These are phyloP conservation scores for Thunnus albacares DNA, from an alignment of 2,797 vertebrate genomes.

Conservation along the genomic window DNA sequence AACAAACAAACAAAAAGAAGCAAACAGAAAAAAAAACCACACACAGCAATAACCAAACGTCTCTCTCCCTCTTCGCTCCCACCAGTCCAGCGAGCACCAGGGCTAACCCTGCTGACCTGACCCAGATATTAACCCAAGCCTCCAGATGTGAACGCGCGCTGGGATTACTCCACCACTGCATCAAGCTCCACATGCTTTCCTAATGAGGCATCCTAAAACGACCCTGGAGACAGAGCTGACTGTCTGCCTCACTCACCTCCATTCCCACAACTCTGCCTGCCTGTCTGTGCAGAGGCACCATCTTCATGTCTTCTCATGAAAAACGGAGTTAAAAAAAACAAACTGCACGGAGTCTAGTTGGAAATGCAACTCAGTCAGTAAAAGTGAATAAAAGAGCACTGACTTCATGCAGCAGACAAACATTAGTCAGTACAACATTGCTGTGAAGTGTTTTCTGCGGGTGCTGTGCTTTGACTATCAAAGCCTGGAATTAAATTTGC, in stretches of 20 bases:
- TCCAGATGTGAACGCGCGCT: conserved; percentile 86
- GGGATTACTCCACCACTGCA: conserved; percentile 85
- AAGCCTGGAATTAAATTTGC: background rate
- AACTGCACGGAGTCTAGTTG: background rate
- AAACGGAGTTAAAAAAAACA: background rate
- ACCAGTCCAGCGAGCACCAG: conserved; percentile 76
- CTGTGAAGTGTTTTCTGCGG: background rate
- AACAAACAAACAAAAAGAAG: background rate
- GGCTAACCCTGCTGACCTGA: conserved; percentile 83
- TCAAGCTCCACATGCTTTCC: conserved; percentile 82
- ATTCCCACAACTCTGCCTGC: conserved; percentile 32
- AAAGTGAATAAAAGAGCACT: conserved; percentile 4
- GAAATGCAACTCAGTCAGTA: background rate
- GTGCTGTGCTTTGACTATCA: background rate
- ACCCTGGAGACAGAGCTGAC: conserved; percentile 75
- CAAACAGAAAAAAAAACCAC: conserved; percentile 24
- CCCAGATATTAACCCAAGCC: conserved; percentile 87
- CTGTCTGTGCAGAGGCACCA: conserved; percentile 13
- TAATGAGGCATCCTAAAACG: conserved; percentile 83
- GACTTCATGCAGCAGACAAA: conserved; percentile 13
- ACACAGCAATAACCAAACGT: conserved; percentile 46
- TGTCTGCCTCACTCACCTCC: conserved; percentile 59
- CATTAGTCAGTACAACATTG: background rate
- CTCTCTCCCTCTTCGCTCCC: conserved; percentile 48
- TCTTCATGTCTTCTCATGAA: conserved; percentile 19